Conservation (phyloP, 1,140 invertebrate species). For the Orchesella cincta region DNA sequence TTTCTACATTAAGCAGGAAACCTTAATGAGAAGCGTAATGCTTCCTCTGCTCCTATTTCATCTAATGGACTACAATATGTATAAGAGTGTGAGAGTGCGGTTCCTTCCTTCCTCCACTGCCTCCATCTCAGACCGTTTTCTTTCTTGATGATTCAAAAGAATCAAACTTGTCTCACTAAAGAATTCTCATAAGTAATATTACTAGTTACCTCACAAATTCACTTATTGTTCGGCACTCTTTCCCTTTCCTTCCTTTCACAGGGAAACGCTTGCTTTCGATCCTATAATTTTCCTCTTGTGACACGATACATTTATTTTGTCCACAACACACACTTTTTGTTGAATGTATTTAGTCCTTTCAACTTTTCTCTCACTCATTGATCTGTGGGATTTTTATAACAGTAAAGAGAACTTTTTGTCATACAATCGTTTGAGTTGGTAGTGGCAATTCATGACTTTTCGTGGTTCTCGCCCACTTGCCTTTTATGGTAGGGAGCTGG, state of each 20-base stretch:
- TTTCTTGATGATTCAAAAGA: constrained; percentile 26
- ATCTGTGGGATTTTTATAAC: too few species aligned
- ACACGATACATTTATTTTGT: constrained; percentile 13
- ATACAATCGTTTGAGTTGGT: background rate
- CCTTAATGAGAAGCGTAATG: constrained; percentile 21
- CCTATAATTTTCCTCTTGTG: background rate
- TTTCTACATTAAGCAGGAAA: constrained; percentile 19
- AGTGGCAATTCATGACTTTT: background rate
- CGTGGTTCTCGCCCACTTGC: background rate
- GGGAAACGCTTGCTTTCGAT: background rate
- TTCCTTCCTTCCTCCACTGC: background rate
- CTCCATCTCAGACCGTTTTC: background rate
- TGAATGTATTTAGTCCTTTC: background rate
- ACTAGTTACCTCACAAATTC: background rate
- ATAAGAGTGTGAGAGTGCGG: background rate
- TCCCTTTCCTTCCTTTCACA: background rate
- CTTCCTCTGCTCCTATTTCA: background rate
- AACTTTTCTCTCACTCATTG: too few species aligned
- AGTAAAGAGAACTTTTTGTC: too few species aligned
- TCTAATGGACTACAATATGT: constrained; percentile 11
- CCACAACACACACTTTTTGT: background rate
- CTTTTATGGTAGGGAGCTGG: too few species aligned
- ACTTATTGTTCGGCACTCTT: background rate
- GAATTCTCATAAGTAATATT: constrained; percentile 16
- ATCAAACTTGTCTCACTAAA: constrained; percentile 21